These are phyloP conservation scores for Sebastes goodei DNA, from an alignment of 2,797 vertebrate species.

Conservation along the genomic window DNA sequence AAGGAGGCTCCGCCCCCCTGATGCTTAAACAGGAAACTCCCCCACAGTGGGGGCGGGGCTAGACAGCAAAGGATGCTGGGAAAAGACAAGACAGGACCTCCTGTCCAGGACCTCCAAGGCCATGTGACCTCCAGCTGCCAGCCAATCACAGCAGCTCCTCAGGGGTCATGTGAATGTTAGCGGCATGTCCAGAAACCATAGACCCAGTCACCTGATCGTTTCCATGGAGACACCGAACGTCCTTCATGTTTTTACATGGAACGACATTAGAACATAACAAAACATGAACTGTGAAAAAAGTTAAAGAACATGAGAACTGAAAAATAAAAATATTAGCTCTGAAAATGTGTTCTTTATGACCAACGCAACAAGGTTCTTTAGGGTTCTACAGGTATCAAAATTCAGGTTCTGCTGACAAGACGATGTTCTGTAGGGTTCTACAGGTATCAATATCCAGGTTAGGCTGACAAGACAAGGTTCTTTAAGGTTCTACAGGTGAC, in stretches of 20 bases:
- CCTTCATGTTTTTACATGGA: slow-evolving; percentile 58
- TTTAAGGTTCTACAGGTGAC: background rate
- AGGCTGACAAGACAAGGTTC: background rate
- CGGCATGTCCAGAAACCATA: slow-evolving; percentile 17
- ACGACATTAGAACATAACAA: slow-evolving; percentile 46
- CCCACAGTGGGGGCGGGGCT: background rate
- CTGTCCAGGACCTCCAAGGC: background rate
- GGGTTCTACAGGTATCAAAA: background rate
- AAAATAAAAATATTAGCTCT: slow-evolving; percentile 74
- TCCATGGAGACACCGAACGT: slow-evolving; percentile 48
- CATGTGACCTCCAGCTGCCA: slow-evolving; percentile 25
- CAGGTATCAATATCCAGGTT: background rate
- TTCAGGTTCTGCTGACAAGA: background rate
- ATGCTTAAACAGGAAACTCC: background rate
- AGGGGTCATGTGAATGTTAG: slow-evolving; percentile 32
- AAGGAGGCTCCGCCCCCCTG: slow-evolving; percentile 60
- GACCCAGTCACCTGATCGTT: slow-evolving; percentile 21
- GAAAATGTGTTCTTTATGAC: background rate
- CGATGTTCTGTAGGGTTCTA: background rate
- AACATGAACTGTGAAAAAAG: slow-evolving; percentile 81
- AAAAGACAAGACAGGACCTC: background rate
- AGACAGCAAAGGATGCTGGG: slow-evolving; percentile 28
- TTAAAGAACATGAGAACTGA: slow-evolving; percentile 77
- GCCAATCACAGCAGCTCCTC: slow-evolving; percentile 53
- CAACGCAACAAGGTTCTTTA: background rate